Evolutionary conservation across 2,888 invertebrate genomes (phyloP).

Genomic region (Phaedon cochleariae): DNA sequence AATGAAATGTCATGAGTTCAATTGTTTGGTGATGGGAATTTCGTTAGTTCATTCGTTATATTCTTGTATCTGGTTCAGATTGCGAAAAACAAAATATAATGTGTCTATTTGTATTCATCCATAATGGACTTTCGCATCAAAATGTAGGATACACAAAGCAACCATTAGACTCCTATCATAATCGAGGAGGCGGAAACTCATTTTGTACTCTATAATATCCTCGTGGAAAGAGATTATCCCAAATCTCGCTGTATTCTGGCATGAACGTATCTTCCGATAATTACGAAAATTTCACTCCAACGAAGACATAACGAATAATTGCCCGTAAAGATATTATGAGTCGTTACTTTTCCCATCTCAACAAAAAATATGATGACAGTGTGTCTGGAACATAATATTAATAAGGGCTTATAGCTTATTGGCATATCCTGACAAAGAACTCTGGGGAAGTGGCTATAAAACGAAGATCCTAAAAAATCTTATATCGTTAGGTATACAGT

Average conservation of each 20-base stretch:
- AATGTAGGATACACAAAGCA: background rate
- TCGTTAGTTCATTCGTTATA: no score
- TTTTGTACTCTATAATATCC: background rate
- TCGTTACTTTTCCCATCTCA: background rate
- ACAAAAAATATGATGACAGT: background rate
- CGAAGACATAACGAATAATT: slow-evolving; percentile 23
- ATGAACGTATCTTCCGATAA: slow-evolving; percentile 13
- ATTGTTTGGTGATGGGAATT: no score
- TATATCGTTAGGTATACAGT: no score
- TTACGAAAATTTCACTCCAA: slow-evolving; percentile 18
- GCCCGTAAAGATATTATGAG: slow-evolving; percentile 17
- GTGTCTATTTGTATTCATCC: background rate
- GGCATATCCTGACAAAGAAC: background rate
- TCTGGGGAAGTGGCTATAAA: background rate
- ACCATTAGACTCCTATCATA: slow-evolving; percentile 1
- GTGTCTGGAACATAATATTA: background rate
- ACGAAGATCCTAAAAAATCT: background rate
- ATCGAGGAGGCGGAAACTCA: background rate
- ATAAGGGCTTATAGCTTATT: background rate
- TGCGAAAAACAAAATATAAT: background rate
- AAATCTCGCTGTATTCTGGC: background rate
- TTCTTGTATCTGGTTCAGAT: background rate
- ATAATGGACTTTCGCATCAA: background rate
- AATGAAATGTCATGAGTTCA: no score
- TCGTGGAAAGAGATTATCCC: background rate